Evolutionary conservation across 2,113 vertebrate genomes (phyloP).

Genomic region (Mystacornis crossleyi): DNA sequence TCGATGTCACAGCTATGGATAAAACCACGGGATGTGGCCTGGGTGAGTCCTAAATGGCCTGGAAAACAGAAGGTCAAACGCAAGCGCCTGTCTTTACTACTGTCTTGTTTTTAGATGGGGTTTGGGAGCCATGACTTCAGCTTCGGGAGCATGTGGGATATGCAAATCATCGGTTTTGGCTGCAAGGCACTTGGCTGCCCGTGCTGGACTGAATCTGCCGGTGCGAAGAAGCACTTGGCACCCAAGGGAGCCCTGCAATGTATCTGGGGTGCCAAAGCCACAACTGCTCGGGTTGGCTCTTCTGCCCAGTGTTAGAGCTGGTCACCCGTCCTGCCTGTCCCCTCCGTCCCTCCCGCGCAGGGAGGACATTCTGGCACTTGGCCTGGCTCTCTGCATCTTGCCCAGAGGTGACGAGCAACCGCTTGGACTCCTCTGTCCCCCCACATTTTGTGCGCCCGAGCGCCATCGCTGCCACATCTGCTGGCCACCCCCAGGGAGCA

Average conservation of each 20-base stretch:
- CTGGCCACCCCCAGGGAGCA: neutral
- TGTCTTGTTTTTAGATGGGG: neutral
- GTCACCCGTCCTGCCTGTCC: neutral
- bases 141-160: neutral
- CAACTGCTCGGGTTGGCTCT: fast-evolving
- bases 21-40: neutral
- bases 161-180: neutral
- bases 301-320: fast-evolving
- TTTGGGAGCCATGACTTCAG: neutral
- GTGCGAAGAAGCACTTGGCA: neutral
- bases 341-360: neutral
- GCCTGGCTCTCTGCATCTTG: neutral
- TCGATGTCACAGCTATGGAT: neutral
- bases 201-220: neutral
- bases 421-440: neutral
- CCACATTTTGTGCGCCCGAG: neutral
- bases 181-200: neutral
- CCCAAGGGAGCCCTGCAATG: neutral
- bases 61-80: neutral
- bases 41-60: neutral
- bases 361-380: neutral
- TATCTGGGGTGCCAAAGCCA: fast-evolving
- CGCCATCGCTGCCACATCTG: fast-evolving
- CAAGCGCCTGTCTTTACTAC: neutral
- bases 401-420: neutral